Evolutionary conservation across 2,797 vertebrate genomes (phyloP), one percentile per base, ranked within the genome.

Genomic region (Sandelia bainsii): DNA sequence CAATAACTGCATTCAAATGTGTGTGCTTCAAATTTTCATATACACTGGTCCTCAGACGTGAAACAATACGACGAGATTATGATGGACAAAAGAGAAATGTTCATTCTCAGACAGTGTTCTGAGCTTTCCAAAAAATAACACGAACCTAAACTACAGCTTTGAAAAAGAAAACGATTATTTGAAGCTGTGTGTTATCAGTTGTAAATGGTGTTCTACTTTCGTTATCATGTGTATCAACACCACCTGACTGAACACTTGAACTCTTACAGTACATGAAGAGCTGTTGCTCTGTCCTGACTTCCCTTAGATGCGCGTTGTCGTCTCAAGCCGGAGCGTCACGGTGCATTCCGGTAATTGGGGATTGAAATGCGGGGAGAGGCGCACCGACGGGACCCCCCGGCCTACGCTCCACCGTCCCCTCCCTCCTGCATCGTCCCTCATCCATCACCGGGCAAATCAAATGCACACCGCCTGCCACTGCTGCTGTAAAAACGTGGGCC

Each of bases 401-500:
- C 45, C 45, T 11, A 8, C 29, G 22, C 42, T 59, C 46, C 40
- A 46, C 62, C 60, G 4, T 29, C 71, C 32, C 9, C 25, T 19
- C 53, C 48, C 20, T 44, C 62, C 68, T 3, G 59, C 80, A 60
- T 86, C 65, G 60, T 62, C 85, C 85, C 68, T 84, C 91, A 93
- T 93, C 92, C 86, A 91, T 94, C 93, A 94, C 81, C 62, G 73
- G 69, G 70, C 62, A 91, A 91, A 93, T 93, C 87, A 90, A 88
- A 87, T 85, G 84, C 80, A 59, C 84, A 62, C 63, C 68, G 54
- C 69, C 83, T 63, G 66, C 62, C 66, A 69, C 56, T 48, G 62
- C 54, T 57, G 80, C 69, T 48, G 77, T 65, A 58, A n/a, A 68
- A 69, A 60, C 70, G 45, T 63, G 17, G 77, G 69, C 72, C 53